Conservation (phyloP, 2,797 vertebrate species). For the Leuciscus waleckii region DNA sequence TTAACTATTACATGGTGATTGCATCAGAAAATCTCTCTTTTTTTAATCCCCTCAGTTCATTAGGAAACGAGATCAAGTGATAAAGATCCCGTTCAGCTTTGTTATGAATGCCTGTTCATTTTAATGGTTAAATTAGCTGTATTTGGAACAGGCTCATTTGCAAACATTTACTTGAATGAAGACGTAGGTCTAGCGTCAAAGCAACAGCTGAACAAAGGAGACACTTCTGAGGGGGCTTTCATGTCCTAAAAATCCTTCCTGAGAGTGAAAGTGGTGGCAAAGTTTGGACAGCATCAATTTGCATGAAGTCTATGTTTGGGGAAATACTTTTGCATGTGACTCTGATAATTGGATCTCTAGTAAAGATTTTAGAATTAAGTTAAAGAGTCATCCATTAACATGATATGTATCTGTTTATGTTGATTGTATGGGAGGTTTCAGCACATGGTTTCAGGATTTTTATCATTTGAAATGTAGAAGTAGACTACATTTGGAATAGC, state of each 20-base stretch:
- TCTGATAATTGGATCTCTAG: background rate
- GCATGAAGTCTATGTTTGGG: background rate
- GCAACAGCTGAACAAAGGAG: background rate
- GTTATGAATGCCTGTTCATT: background rate
- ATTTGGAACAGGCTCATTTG: constrained; percentile 5
- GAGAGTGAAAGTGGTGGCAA: background rate
- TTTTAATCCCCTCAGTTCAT: constrained; percentile 23
- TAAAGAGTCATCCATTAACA: background rate
- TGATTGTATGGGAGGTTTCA: background rate
- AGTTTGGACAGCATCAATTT: background rate
- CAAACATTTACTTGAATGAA: background rate
- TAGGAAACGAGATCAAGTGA: constrained; percentile 9
- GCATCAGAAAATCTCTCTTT: constrained; percentile 21
- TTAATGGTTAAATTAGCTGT: background rate
- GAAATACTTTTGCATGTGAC: constrained; percentile 22
- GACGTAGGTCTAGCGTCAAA: background rate
- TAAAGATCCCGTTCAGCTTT: background rate
- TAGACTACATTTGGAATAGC: background rate
- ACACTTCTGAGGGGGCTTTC: background rate
- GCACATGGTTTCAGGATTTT: background rate
- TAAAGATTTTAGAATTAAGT: background rate
- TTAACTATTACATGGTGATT: constrained; percentile 3
- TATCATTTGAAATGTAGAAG: background rate
- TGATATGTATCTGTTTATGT: background rate
- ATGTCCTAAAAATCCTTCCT: background rate